Percentiles rank a stretch among this genome's conserved stretches.
phyloP scores from a whole-genome alignment of 1,140 invertebrate species.

The Drosophila tristis region DNA sequence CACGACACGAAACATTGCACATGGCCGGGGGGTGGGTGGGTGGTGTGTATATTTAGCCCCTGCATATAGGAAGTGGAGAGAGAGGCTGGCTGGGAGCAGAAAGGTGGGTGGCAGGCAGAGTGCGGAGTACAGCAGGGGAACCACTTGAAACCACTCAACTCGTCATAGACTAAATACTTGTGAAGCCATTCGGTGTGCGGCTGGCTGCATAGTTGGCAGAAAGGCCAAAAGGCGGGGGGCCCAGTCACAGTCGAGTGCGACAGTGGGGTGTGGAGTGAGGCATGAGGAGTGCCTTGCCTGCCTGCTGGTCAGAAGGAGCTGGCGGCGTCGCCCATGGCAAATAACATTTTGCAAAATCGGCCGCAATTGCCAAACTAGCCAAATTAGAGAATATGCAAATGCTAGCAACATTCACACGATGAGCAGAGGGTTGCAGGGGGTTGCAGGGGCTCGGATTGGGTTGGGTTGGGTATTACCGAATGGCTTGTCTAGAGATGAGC shows the following conservation, averaged over 20 bases:
- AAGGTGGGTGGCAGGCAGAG: background rate
- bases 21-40: constrained; percentile 15
- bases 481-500: constrained; percentile 33
- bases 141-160: constrained; percentile 75
- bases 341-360: constrained; percentile 81
- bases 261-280: too few species aligned
- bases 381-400: constrained; percentile 81
- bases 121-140: constrained; percentile 1
- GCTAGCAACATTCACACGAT: constrained; percentile 67
- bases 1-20: constrained; percentile 61
- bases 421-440: constrained; percentile 3
- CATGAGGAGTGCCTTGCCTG: background rate
- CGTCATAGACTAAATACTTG: constrained; percentile 78
- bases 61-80: too few species aligned
- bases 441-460: too few species aligned
- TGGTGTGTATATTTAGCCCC: too few species aligned
- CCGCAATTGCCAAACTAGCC: constrained; percentile 81
- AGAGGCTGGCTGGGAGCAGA: too few species aligned
- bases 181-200: constrained; percentile 37
- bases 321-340: constrained; percentile 44
- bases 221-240: background rate
- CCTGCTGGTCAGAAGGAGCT: constrained; percentile 14
- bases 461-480: background rate
- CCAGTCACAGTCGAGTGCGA: too few species aligned
- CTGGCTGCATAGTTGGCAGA: too few species aligned